phyloP scores from a whole-genome alignment of 2,888 invertebrate species.

The Trachelus troglodyta region DNA sequence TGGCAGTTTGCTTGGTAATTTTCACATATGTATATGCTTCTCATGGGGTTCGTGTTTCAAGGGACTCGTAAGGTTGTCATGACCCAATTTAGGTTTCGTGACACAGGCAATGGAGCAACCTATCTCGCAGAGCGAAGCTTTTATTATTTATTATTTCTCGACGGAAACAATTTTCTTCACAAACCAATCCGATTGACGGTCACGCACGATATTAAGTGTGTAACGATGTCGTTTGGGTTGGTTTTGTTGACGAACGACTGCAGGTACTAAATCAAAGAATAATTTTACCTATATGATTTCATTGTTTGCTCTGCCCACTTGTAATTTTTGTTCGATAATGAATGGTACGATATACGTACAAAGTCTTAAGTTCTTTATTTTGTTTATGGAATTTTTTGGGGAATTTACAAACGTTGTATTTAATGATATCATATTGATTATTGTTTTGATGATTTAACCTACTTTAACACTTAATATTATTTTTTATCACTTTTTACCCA shows the following conservation, averaged over 20 bases:
- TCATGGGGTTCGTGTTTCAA: background rate
- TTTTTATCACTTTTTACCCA: slow-evolving; percentile 42
- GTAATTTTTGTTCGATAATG: background rate
- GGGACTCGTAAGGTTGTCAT: slow-evolving; percentile 3
- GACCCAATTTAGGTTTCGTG: slow-evolving; percentile 5
- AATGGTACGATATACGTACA: background rate
- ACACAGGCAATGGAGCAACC: slow-evolving; percentile 1
- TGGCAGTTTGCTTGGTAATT: background rate
- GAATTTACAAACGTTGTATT: background rate
- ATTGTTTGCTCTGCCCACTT: background rate
- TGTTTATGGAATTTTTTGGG: background rate
- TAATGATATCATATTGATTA: background rate
- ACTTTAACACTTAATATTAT: background rate
- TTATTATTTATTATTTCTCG: slow-evolving; percentile 4
- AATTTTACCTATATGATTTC: background rate
- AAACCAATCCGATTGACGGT: background rate
- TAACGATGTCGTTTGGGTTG: background rate
- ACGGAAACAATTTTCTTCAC: slow-evolving; percentile 4
- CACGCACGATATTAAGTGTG: slow-evolving; percentile 4
- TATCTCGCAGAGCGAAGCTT: background rate
- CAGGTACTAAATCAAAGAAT: background rate
- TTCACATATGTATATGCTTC: background rate
- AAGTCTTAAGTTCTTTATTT: background rate
- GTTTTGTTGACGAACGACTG: background rate
- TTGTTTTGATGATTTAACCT: background rate